Percentiles rank a stretch among this genome's conserved stretches.
Evolutionary conservation across 2,113 vertebrate genomes (phyloP).

Genomic region (Mystacornis crossleyi): DNA sequence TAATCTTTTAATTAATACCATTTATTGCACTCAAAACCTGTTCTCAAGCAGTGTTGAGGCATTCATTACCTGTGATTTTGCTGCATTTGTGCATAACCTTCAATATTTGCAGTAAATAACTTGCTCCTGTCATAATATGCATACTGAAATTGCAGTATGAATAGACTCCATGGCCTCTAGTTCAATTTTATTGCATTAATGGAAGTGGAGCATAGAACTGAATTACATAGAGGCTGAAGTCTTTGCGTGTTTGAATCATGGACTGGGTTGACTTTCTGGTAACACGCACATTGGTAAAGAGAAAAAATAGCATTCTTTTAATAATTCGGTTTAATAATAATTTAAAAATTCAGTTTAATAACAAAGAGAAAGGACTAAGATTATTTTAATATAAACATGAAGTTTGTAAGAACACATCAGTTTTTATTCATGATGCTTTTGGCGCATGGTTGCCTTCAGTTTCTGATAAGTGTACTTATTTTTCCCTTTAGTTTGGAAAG

Average conservation of each 20-base stretch:
- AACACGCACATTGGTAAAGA: not conserved
- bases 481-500: not conserved
- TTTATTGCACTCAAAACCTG: not conserved
- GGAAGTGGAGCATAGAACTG: not conserved
- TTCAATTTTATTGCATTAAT: not conserved
- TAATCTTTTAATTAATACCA: not conserved
- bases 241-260: not conserved
- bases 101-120: not conserved
- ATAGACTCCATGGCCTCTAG: not conserved
- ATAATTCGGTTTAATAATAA: not conserved
- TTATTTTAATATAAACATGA: not conserved
- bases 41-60: not conserved
- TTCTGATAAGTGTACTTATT: not conserved
- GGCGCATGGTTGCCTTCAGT: not conserved
- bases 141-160: not conserved
- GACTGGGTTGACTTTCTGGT: not conserved
- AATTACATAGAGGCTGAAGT: not conserved
- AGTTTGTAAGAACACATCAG: not conserved
- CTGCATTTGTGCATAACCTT: not conserved
- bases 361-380: not conserved
- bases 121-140: not conserved
- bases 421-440: not conserved
- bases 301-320: not conserved
- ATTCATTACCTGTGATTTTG: not conserved
- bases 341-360: not conserved